Base-by-base conservation (phyloP, 1,140 invertebrate species). In the Antheraea mylitta region DNA sequence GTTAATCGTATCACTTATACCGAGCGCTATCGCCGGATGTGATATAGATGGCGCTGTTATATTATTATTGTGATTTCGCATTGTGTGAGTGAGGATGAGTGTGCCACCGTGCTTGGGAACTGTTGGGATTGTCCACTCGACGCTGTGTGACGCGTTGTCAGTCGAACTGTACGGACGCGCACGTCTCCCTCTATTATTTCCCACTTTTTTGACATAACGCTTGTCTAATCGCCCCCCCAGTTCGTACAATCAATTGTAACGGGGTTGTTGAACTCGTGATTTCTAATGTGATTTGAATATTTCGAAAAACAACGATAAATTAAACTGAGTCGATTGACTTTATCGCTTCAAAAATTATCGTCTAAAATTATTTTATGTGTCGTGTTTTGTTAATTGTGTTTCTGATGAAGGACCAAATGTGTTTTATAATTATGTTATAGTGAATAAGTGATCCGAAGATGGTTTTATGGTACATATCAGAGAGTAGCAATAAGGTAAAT, bases 31-130 rank as follows among this genome's bases (percentile, higher is more conserved):
- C 75, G 75, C 77, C 82, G 85, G 85, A 87, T 83, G 78, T 75
- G 72, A 74, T 78, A 72, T 75, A 75, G 78, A 78, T 80, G 71
- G 70, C 74, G 70, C 70, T 59, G 69, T 76, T n/a, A 75, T 74
- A 87, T 86, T 87, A 83, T 86, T 81, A 85, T 87, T 85, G 69
- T 82, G 79, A 86, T 86, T 82, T 81, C 64, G 64, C 68, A 79
- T 73, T 75, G 71, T 71, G 65, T 66, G 65, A 69, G 73, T 63
- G 67, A 69, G 66, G 18, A 36, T 60, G 59, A 60, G 59, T 19
- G 22, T 60, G 59, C 19, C 19, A 36, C 59, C 59, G 59, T 61
- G 19, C 53, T 61, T 45, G 53, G 42, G 59, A 64, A 63, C 38
- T n/a, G 63, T 64, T 38, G 60, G 59, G 18, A 45, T 18, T 45